phyloP scores from a whole-genome alignment of 2,113 vertebrate species.

The Grantiella picta region DNA sequence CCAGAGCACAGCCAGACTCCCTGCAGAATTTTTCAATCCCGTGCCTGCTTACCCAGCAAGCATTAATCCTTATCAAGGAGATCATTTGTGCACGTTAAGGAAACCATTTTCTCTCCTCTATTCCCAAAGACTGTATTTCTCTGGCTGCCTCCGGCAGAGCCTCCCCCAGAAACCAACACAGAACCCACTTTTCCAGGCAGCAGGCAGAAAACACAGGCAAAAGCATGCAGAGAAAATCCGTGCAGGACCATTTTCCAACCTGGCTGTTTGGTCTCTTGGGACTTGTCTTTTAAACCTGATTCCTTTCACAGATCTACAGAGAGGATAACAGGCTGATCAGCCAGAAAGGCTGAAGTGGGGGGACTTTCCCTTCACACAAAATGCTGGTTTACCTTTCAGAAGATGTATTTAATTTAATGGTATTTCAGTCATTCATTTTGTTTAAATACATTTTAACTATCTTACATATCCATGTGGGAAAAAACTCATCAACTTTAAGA shows the following conservation, averaged over 20 bases:
- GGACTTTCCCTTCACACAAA: background rate
- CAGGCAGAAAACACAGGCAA: background rate
- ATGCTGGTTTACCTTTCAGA: background rate
- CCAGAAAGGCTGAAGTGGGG: background rate
- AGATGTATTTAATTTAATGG: background rate
- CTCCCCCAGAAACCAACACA: background rate
- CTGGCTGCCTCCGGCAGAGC: background rate
- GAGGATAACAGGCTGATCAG: background rate
- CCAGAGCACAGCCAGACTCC: background rate
- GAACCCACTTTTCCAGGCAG: background rate
- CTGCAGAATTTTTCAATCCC: background rate
- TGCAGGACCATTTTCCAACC: background rate
- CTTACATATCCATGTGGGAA: background rate
- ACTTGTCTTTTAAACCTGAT: background rate
- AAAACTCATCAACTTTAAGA: background rate
- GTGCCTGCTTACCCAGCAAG: background rate
- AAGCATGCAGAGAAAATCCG: background rate
- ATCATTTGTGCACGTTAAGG: background rate
- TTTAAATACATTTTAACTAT: conserved; percentile 32
- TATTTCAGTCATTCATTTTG: background rate
- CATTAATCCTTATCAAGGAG: background rate
- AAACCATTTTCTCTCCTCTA: background rate
- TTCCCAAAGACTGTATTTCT: background rate
- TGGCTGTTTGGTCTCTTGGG: background rate
- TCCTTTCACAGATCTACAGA: background rate